Evolutionary conservation across 2,888 invertebrate species (phyloP).

Genomic region (Orthosia gracilis): DNA sequence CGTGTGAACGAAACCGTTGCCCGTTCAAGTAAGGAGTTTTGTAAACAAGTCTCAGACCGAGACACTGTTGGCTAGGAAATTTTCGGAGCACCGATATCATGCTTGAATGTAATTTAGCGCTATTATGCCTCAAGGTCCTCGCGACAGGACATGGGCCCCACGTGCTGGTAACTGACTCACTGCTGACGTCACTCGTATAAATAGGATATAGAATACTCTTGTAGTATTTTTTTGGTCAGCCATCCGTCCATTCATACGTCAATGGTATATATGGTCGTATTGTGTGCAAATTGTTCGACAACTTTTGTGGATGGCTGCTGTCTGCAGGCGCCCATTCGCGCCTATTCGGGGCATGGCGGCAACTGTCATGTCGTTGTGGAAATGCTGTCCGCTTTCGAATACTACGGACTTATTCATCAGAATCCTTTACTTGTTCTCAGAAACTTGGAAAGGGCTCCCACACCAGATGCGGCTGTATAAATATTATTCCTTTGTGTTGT

Average conservation of each 20-base stretch:
- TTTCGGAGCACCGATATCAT: conserved; percentile 62
- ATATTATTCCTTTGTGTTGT: conserved; percentile 1
- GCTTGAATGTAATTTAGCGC: conserved; percentile 68
- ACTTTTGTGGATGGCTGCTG: conserved; percentile 49
- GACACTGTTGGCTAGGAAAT: conserved; percentile 39
- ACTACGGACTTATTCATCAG: conserved; percentile 17
- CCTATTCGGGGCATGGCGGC: conserved; percentile 36
- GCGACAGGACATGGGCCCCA: conserved; percentile 73
- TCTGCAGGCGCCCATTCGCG: conserved; percentile 23
- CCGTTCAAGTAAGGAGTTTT: conserved; percentile 23
- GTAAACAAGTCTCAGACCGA: conserved; percentile 34
- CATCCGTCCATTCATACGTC: conserved; percentile 86
- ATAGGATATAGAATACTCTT: conserved; percentile 70
- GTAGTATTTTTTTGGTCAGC: conserved; percentile 78
- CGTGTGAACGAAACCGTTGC: conserved; percentile 44
- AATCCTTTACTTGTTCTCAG: conserved; percentile 9
- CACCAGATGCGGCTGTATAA: neutral
- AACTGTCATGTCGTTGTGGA: conserved; percentile 30
- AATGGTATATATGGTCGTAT: conserved; percentile 68
- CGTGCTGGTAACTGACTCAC: conserved; percentile 71
- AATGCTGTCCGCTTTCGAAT: conserved; percentile 18
- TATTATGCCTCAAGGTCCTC: conserved; percentile 71
- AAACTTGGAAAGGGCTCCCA: neutral
- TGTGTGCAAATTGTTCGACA: conserved; percentile 80
- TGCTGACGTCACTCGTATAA: conserved; percentile 69